Percentiles rank a stretch among this genome's conserved stretches.
Conservation (phyloP, 2,797 vertebrate species). For the Phrynocephalus forsythii region DNA sequence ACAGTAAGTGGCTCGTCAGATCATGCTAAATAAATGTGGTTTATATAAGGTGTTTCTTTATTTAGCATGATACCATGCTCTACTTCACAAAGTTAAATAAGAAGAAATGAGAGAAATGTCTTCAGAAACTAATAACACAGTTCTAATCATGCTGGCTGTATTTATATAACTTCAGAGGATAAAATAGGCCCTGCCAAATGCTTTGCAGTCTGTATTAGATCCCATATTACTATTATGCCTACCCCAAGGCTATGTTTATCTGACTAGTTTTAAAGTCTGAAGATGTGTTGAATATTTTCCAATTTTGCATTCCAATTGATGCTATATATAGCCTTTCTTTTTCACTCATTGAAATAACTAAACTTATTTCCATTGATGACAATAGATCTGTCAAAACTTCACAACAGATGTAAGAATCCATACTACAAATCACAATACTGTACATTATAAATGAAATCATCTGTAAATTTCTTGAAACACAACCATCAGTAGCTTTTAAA, state of each 20-base stretch:
- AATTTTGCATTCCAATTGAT: not conserved
- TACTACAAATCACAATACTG: constrained; percentile 12
- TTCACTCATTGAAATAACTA: not conserved
- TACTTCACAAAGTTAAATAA: not conserved
- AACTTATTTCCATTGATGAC: not conserved
- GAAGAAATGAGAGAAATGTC: not conserved
- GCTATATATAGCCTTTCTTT: not conserved
- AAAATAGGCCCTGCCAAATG: not conserved
- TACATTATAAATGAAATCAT: constrained; percentile 16
- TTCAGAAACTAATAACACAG: not conserved
- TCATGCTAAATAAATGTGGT: not conserved
- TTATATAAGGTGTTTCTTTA: not conserved
- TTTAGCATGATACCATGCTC: not conserved
- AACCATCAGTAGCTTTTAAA: accelerated
- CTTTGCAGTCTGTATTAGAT: not conserved
- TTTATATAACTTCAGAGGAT: not conserved
- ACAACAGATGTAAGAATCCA: not conserved
- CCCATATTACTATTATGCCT: not conserved
- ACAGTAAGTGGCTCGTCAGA: not conserved
- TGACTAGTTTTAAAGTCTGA: constrained; percentile 4
- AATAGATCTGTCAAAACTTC: not conserved
- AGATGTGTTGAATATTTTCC: constrained; percentile 13
- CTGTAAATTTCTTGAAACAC: not conserved
- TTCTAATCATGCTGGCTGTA: not conserved
- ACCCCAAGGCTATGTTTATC: not conserved